phyloP scores from a whole-genome alignment of 2,113 vertebrate species.

The Melanerpes aurifrons region DNA sequence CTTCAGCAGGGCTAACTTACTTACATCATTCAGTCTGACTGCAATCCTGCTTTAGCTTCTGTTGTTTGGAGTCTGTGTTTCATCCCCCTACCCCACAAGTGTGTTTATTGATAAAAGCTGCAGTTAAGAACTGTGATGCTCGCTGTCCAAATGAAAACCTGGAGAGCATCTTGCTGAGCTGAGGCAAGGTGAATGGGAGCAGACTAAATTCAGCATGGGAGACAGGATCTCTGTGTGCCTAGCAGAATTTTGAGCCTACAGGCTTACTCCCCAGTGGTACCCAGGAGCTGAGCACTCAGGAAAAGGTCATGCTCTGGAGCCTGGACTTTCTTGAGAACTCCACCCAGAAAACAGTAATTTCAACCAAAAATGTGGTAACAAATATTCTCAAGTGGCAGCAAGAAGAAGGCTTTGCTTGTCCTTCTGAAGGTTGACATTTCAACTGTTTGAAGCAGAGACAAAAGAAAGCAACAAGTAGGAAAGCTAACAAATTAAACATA shows the following conservation, averaged over 20 bases:
- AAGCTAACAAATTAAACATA: not conserved
- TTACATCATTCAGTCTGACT: not conserved
- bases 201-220: not conserved
- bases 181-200: too few relatives aligned
- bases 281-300: not conserved
- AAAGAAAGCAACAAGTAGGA: not conserved
- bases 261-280: not conserved
- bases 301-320: not conserved
- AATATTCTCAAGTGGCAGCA: not conserved
- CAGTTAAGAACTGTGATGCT: not conserved
- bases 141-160: not conserved
- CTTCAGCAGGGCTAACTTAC: not conserved
- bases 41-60: not conserved
- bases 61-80: not conserved
- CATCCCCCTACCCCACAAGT: rapidly evolving
- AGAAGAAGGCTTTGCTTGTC: not conserved
- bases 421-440: not conserved
- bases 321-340: not conserved
- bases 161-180: rapidly evolving
- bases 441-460: not conserved
- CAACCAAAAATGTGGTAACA: not conserved
- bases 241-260: not conserved
- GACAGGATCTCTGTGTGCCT: not conserved
- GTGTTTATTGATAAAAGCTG: not conserved
- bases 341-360: not conserved